Conservation (phyloP, 2,113 vertebrate species). For the Tinamus guttatus region DNA sequence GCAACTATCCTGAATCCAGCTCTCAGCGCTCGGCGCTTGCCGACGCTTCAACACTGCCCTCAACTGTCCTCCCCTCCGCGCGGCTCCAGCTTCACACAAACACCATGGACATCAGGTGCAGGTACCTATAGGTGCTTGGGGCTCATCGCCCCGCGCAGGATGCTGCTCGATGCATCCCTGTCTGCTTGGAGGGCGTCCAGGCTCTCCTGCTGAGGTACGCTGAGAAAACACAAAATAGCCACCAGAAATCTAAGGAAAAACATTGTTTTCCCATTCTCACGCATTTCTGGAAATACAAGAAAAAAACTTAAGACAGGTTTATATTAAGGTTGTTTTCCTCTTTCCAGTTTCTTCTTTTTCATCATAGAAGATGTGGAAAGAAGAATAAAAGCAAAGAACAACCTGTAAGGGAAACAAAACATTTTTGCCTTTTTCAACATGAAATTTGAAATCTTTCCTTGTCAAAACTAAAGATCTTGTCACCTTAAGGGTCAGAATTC, state of each 20-base stretch:
- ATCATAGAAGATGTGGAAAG: rapidly evolving
- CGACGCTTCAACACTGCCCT: too few relatives aligned
- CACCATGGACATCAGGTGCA: too few relatives aligned
- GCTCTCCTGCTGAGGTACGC: neutral
- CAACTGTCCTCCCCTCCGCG: too few relatives aligned
- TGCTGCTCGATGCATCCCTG: too few relatives aligned
- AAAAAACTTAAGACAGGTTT: neutral
- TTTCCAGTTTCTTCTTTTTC: neutral
- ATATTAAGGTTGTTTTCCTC: neutral
- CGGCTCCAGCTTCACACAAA: too few relatives aligned
- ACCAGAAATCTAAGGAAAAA: neutral
- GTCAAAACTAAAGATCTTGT: neutral
- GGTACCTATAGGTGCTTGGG: too few relatives aligned
- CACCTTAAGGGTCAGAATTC: neutral
- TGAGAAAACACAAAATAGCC: rapidly evolving
- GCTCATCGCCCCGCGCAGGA: too few relatives aligned
- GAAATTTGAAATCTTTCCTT: neutral
- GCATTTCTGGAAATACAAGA: neutral
- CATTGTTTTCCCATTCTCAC: neutral
- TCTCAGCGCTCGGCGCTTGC: too few relatives aligned
- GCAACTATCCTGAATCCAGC: neutral
- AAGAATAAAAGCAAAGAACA: neutral
- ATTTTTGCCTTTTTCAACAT: neutral
- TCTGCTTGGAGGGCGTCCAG: too few relatives aligned
- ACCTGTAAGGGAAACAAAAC: neutral